Base-by-base conservation (phyloP, 2,797 vertebrate genomes). In the Bovichtus diacanthus region DNA sequence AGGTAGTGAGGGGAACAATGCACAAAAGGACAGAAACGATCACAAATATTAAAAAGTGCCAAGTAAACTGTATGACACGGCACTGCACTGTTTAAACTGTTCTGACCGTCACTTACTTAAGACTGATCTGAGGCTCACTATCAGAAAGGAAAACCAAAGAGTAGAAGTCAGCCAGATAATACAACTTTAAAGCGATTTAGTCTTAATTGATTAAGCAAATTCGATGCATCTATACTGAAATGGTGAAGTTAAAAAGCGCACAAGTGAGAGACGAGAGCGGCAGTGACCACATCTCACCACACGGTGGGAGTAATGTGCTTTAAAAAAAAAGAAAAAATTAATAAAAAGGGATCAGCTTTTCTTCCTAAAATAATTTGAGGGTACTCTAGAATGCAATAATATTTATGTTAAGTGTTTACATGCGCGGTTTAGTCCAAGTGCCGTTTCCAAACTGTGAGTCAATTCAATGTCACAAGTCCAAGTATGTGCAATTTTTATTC, bases 81-180 rank as follows among this genome's bases (percentile, higher is more conserved):
- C 1, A 39, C 39, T 43, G n/a, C 1, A 15, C 16, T n/a, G 21
- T 38, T 64, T 50, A 64, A 53, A 77, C 53, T 65, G 38, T 21
- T 67, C 51, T 60, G 41, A 66, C 59, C 62, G 78, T 43, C 79
- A 91, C 91, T 93, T 88, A 93, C 92, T 93, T 88, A 36, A 82
- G 62, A 78, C 76, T 89, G 87, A 62, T 88, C 68, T 87, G 88
- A 80, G 74, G 87, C 19, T 85, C 83, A 85, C 84, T 93, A 84
- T 11, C 71, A 56, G 3, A 78, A 46, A 63, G 19, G 34, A 55
- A 81, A 73, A 78, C 49, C 58, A 82, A 23, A 84, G n/a, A 78
- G 59, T 18, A 54, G 53, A 83, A 27, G 63, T 80, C 71, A 79
- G 15, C 10, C 38, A 82, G 44, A 69, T 36, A 23, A 36, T 64